Percentiles rank a stretch among this genome's conserved stretches.
Conservation (phyloP, 2,797 vertebrate species). For the Microctenopoma stevenorrisi region DNA sequence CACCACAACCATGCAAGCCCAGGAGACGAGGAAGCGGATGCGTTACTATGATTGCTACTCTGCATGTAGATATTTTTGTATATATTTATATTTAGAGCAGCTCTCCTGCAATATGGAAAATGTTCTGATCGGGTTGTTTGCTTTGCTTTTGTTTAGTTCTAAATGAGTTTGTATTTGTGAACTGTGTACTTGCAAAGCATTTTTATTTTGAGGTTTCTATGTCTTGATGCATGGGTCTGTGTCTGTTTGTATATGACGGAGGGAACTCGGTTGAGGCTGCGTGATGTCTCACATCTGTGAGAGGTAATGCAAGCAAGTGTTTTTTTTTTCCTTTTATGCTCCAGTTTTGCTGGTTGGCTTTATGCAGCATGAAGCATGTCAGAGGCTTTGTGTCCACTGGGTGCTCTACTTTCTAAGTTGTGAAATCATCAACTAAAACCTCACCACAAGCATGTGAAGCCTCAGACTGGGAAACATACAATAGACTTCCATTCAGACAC, state of each 20-base stretch:
- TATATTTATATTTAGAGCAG: constrained; percentile 32
- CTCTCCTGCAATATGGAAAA: constrained; percentile 7
- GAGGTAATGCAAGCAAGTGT: background rate
- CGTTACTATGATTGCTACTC: constrained; percentile 2
- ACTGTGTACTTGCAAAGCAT: background rate
- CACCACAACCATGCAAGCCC: constrained; percentile 60
- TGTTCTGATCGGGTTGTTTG: constrained; percentile 36
- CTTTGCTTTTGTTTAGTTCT: constrained; percentile 35
- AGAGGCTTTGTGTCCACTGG: constrained; percentile 43
- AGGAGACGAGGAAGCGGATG: constrained; percentile 47
- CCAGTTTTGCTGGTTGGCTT: constrained; percentile 13
- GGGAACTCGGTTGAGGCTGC: constrained; percentile 7
- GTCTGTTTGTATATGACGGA: constrained; percentile 11
- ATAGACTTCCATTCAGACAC: too few relatives aligned
- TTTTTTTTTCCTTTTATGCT: background rate
- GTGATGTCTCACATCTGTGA: constrained; percentile 17
- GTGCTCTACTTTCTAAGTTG: background rate
- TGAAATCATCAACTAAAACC: background rate
- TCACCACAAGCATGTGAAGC: background rate
- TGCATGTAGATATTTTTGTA: constrained; percentile 67
- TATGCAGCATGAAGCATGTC: constrained; percentile 8
- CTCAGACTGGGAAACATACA: too few relatives aligned
- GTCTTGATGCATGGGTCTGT: constrained; percentile 16
- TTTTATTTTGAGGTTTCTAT: background rate
- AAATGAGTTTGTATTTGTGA: background rate